phyloP scores from a whole-genome alignment of 2,888 invertebrate species.

The Drosophila subsilvestris region DNA sequence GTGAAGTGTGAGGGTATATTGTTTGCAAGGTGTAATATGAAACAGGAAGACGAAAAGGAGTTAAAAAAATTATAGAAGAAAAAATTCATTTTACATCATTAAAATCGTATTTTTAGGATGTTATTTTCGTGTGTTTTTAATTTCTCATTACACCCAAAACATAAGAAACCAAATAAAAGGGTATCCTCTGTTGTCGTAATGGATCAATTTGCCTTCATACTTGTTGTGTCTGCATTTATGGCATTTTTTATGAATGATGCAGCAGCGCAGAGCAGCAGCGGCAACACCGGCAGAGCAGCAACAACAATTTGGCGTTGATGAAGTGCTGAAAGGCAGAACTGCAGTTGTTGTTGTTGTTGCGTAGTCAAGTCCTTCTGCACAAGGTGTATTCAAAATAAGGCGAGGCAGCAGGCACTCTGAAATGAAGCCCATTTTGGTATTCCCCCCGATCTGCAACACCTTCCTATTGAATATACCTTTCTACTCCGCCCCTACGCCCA shows the following conservation, averaged over 20 bases:
- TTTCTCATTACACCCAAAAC: not conserved
- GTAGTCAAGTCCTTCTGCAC: constrained; percentile 22
- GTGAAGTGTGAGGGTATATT: not conserved
- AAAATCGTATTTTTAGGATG: too few relatives aligned
- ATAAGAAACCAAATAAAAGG: not conserved
- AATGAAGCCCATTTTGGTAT: too few relatives aligned
- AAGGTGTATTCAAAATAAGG: not conserved
- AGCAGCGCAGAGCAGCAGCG: constrained; percentile 26
- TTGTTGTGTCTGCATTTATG: constrained; percentile 60
- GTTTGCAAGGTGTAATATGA: rapidly evolving
- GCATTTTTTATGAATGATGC: constrained; percentile 70
- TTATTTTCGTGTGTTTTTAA: too few relatives aligned
- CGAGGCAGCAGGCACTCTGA: not conserved
- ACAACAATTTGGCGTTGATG: constrained; percentile 51
- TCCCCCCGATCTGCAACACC: not conserved
- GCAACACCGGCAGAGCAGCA: constrained; percentile 17
- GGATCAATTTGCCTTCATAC: constrained; percentile 3
- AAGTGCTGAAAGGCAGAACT: constrained; percentile 55
- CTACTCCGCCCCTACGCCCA: not conserved
- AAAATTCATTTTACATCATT: not conserved
- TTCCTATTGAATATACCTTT: not conserved
- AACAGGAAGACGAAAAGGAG: not conserved
- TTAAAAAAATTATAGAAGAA: not conserved
- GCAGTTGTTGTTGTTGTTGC: constrained; percentile 9
- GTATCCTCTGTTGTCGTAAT: not conserved